Evolutionary conservation across 1,140 invertebrate species (phyloP).

Genomic region (Akabosia matsudoensis): DNA sequence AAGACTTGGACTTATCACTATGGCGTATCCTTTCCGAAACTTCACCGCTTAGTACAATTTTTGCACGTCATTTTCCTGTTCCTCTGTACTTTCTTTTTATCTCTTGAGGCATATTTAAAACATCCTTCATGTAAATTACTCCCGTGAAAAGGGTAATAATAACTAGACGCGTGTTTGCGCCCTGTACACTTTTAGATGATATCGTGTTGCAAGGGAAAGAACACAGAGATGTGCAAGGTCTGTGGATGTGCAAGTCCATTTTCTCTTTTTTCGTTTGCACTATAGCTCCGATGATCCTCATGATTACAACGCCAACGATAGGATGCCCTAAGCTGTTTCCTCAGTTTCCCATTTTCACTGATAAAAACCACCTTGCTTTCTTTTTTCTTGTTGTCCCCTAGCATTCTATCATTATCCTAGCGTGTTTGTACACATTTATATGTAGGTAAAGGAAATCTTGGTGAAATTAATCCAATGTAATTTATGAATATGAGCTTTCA

Average conservation of each 20-base stretch:
- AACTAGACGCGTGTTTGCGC: not conserved
- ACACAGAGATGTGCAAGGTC: no score
- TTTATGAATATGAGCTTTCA: slow-evolving; percentile 24
- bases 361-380: not conserved
- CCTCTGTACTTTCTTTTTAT: not conserved
- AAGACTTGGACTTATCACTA: no score
- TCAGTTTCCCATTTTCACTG: not conserved
- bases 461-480: slow-evolving; percentile 17
- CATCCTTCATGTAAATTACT: not conserved
- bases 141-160: not conserved
- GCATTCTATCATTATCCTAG: no score
- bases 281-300: no score
- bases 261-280: no score
- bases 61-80: not conserved
- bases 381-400: not conserved
- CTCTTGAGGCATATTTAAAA: not conserved
- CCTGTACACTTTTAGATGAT: not conserved
- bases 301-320: not conserved
- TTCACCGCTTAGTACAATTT: no score
- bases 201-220: not conserved
- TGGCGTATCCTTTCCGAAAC: no score
- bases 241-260: not conserved
- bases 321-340: not conserved
- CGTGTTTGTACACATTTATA: no score
- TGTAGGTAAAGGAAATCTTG: not conserved